Evolutionary conservation across 2,797 vertebrate species (phyloP).

Genomic region (Sorex maritimensis): DNA sequence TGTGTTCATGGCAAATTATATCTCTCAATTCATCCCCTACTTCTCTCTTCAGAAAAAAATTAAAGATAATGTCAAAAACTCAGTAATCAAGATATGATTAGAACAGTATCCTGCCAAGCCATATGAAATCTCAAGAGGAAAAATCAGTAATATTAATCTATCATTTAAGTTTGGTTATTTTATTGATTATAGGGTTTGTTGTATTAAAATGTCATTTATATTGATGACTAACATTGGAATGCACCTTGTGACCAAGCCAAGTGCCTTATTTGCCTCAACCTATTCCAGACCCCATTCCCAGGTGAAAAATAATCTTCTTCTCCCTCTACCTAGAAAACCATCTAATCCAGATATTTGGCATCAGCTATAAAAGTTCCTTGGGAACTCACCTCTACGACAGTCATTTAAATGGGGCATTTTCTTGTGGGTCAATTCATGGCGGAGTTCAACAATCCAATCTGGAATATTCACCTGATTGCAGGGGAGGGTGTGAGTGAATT

Average conservation of each 20-base stretch:
- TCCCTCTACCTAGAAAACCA: slow-evolving; percentile 3
- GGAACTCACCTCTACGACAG: slow-evolving; percentile 94
- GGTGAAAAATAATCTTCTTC: not conserved
- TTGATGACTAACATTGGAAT: slow-evolving; percentile 41
- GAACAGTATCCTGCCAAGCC: slow-evolving; percentile 26
- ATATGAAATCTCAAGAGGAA: slow-evolving; percentile 49
- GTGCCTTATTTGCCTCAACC: slow-evolving; percentile 8
- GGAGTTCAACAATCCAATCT: slow-evolving; percentile 96
- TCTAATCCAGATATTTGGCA: not conserved
- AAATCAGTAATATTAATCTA: slow-evolving; percentile 27
- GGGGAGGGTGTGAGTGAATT: slow-evolving; percentile 20
- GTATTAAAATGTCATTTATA: slow-evolving; percentile 68
- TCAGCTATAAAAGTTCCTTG: slow-evolving; percentile 12
- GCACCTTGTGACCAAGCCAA: slow-evolving; percentile 1
- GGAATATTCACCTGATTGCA: slow-evolving; percentile 94
- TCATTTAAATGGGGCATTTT: slow-evolving; percentile 95
- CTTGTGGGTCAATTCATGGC: slow-evolving; percentile 96
- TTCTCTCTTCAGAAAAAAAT: slow-evolving; percentile 26
- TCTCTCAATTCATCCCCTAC: not conserved
- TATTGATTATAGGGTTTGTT: slow-evolving; percentile 7
- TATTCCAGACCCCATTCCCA: slow-evolving; percentile 23
- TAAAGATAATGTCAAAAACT: slow-evolving; percentile 17
- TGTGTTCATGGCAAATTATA: slow-evolving; percentile 28
- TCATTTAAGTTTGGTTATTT: slow-evolving; percentile 52
- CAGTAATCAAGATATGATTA: slow-evolving; percentile 59